Evolutionary conservation across 2,888 invertebrate genomes (phyloP).

Genomic region (Ceratothoa steindachneri): DNA sequence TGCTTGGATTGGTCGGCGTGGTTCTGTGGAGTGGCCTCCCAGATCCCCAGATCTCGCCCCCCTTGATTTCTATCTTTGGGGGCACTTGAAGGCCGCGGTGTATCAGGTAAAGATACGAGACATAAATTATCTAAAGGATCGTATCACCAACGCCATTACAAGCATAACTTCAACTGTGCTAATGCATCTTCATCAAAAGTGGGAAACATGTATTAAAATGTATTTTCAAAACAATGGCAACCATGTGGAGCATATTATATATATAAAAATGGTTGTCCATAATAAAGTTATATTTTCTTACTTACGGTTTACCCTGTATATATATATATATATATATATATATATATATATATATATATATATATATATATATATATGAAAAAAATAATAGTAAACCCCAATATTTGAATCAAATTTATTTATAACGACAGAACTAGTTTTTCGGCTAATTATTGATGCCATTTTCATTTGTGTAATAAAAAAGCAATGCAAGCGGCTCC

Average conservation of each 20-base stretch:
- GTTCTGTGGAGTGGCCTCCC: conserved; percentile 11
- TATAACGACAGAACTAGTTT: no score
- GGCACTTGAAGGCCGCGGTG: conserved; percentile 9
- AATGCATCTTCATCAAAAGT: conserved; percentile 3
- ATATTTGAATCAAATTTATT: no score
- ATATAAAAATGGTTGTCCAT: no score
- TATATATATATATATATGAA: no score
- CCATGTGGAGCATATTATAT: neutral
- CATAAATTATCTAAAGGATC: neutral
- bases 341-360: no score
- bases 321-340: no score
- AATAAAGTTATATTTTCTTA: no score
- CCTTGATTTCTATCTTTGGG: conserved; percentile 12
- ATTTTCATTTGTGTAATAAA: no score
- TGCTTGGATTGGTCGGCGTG: conserved; percentile 8
- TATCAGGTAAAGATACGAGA: conserved; percentile 11
- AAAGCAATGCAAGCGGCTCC: no score
- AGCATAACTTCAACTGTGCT: neutral
- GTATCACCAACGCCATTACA: neutral
- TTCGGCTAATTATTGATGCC: no score
- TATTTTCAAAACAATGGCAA: neutral
- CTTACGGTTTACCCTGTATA: no score
- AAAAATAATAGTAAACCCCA: no score
- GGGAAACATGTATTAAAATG: neutral
- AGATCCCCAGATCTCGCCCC: conserved; percentile 7